Evolutionary conservation across 2,888 invertebrate species (phyloP).

Genomic region (Xanthorhoe designata): DNA sequence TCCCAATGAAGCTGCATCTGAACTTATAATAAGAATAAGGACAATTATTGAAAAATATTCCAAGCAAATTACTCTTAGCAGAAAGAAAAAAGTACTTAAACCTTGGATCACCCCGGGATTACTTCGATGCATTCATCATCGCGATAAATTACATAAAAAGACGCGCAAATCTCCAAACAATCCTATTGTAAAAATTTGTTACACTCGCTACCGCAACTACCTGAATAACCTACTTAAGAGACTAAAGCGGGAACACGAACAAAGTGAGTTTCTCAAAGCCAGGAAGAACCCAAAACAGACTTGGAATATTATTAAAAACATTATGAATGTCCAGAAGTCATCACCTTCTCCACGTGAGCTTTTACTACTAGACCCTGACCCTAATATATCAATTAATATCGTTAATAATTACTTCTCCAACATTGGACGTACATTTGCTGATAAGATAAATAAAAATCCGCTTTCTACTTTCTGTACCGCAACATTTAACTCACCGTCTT

Average conservation of each 20-base stretch:
- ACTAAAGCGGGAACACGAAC: constrained; percentile 37
- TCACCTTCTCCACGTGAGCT: background rate
- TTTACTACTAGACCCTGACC: constrained; percentile 2
- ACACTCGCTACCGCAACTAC: constrained; percentile 43
- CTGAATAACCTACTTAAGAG: constrained; percentile 42
- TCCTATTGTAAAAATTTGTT: constrained; percentile 25
- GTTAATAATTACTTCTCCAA: constrained; percentile 25
- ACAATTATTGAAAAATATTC: constrained; percentile 15
- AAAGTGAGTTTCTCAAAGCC: constrained; percentile 23
- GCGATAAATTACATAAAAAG: constrained; percentile 35
- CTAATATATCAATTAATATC: background rate
- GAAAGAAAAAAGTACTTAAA: constrained; percentile 29
- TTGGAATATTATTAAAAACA: constrained; percentile 33
- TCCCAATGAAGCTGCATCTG: background rate
- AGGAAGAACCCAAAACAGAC: constrained; percentile 27
- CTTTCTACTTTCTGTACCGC: background rate
- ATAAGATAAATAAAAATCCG: background rate
- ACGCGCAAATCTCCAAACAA: constrained; percentile 29
- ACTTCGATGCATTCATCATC: constrained; percentile 40
- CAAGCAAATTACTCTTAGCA: background rate
- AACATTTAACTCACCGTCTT: background rate
- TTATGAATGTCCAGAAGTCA: constrained; percentile 14
- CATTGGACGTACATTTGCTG: constrained; percentile 12
- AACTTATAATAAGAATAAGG: background rate
- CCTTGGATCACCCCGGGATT: constrained; percentile 42